Evolutionary conservation across 2,113 vertebrate species (phyloP), one percentile per base, ranked within the genome.

Genomic region (Pteruthius melanotis): DNA sequence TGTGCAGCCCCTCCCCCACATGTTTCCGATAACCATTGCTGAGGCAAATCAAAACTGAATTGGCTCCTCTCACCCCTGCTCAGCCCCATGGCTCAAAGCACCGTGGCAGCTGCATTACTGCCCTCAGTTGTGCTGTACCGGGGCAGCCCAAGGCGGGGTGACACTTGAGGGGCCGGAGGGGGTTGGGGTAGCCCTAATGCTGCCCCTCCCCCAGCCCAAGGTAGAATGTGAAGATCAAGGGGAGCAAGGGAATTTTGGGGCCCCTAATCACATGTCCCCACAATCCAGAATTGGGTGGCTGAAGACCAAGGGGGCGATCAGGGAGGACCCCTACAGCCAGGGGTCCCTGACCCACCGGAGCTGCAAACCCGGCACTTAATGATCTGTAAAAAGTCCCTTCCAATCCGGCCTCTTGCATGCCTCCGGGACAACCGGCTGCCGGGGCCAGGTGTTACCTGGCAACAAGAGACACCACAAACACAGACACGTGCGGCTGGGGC

Each of bases 341-440:
- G 9, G 17, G 17, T 15, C 42, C 21, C 70, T 49, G 26, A 15
- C 8, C n/a, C 47, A 35, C 26, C 79, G 13, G 26, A 39, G 70
- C 54, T 27, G 40, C 30, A 69, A 45, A 35, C 6, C 7, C 1
- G 11, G 30, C 21, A 68, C 40, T 35, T 21, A 2, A 5, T 20
- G 39, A 19, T 45, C 10, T 21, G 40, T 27, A 23, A 22, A 30
- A 47, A 83, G 47, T 35, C 9, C 54, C 24, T 26, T 40, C 40
- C n/a, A 8, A 1, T 6, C 17, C n/a, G 21, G 27, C 10, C 8
- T 7, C 5, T 31, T 27, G 24, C 70, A 8, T 1, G 21, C 11
- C 35, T 47, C 70, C 20, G 24, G 8, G 21, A 22, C 79, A 90
- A 15, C 61, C 54, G 26, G 70, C 79, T 69, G 54, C 79, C n/a